phyloP scores from a whole-genome alignment of 2,113 vertebrate genomes.

The Chroicocephalus ridibundus region DNA sequence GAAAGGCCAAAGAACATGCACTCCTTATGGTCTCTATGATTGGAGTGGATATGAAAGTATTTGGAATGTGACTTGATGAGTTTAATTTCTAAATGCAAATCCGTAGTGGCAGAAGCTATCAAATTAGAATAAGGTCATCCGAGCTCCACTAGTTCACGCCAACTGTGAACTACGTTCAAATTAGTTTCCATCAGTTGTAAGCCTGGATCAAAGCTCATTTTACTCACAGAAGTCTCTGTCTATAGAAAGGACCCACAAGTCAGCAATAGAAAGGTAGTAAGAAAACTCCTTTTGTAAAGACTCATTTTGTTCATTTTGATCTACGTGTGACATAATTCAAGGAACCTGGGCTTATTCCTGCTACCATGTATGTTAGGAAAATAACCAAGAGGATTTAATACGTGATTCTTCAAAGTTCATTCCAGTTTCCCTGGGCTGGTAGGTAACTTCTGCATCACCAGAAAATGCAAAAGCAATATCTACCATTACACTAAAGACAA shows the following conservation, averaged over 20 bases:
- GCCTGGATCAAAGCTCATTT: neutral
- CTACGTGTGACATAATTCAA: neutral
- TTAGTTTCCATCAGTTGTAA: neutral
- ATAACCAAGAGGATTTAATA: neutral
- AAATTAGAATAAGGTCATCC: neutral
- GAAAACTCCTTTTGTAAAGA: neutral
- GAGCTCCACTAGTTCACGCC: neutral
- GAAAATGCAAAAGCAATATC: neutral
- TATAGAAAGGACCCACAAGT: neutral
- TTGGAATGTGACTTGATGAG: conserved; percentile 4
- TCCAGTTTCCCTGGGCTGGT: neutral
- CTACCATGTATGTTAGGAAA: neutral
- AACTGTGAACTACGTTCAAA: neutral
- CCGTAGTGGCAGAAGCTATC: neutral
- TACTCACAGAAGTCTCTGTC: neutral
- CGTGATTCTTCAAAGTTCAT: neutral
- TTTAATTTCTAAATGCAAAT: conserved; percentile 40
- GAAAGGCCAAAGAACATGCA: neutral
- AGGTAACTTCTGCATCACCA: neutral
- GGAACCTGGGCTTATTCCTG: neutral
- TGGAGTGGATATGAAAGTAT: conserved; percentile 14
- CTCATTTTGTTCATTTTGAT: neutral
- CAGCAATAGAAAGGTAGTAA: neutral
- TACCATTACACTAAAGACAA: neutral
- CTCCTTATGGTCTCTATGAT: neutral